Conservation (phyloP, 1,140 invertebrate species). For the Lithobius niger region DNA sequence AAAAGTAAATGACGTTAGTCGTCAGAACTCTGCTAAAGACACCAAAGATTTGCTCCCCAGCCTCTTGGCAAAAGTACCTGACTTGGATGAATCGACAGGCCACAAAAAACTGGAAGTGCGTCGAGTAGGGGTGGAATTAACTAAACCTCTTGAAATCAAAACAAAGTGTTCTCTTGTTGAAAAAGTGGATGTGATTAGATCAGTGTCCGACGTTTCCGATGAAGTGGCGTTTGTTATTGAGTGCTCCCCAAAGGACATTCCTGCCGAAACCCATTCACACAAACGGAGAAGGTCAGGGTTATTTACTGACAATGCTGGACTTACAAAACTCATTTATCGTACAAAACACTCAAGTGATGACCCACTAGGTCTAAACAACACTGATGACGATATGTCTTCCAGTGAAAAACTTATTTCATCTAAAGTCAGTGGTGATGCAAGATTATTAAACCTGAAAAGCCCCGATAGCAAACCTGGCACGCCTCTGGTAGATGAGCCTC, state of each 20-base stretch:
- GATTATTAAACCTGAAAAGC: not conserved
- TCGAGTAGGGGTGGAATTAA: not conserved
- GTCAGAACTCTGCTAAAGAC: not conserved
- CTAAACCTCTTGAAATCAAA: not conserved
- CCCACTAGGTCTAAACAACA: not conserved
- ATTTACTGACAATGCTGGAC: not conserved
- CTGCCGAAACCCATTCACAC: not conserved
- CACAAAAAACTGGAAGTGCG: not conserved
- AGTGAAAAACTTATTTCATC: conserved; percentile 12
- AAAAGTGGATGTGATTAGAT: not conserved
- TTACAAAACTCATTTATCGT: not conserved
- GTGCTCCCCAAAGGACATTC: not conserved
- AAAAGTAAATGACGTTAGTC: not conserved
- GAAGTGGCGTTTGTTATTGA: not conserved
- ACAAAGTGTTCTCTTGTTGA: not conserved
- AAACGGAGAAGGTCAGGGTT: not conserved
- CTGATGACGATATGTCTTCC: conserved; percentile 12
- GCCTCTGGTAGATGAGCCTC: conserved; percentile 5
- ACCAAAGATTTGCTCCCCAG: not conserved
- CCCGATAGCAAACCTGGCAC: conserved; percentile 6
- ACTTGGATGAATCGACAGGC: not conserved
- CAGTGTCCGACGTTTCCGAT: not conserved
- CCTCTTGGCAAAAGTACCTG: not conserved
- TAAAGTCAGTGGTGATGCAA: not conserved
- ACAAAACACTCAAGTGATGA: not conserved